These are phyloP conservation scores for Bimastos eiseni DNA, from an alignment of 2,888 invertebrate species.

Conservation along the genomic window DNA sequence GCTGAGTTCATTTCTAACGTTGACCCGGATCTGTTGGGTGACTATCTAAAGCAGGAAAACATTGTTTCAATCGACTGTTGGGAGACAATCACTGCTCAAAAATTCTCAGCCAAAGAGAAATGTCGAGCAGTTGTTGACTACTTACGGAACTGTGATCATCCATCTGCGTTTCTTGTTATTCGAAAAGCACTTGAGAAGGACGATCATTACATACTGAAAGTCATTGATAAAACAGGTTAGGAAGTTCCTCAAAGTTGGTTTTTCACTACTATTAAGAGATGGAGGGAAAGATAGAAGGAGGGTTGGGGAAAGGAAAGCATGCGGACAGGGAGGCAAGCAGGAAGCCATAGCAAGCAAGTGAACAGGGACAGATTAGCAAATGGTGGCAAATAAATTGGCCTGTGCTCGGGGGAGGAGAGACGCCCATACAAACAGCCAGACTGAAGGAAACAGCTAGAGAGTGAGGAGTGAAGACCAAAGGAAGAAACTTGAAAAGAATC, in stretches of 20 bases:
- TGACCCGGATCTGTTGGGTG: conserved; percentile 1
- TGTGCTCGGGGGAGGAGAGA: too few relatives aligned
- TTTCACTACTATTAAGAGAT: neutral
- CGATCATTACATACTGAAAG: neutral
- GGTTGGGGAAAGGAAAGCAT: too few relatives aligned
- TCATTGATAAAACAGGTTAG: neutral
- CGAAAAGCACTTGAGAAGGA: neutral
- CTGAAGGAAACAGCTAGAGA: too few relatives aligned
- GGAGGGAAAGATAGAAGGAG: neutral
- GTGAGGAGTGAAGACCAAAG: too few relatives aligned
- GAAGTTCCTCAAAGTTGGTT: neutral
- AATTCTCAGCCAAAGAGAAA: neutral
- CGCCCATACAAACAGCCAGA: too few relatives aligned
- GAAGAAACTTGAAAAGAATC: too few relatives aligned
- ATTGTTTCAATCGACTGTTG: neutral
- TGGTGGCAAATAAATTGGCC: too few relatives aligned
- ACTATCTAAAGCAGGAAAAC: neutral
- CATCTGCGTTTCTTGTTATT: neutral
- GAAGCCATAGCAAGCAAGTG: neutral
- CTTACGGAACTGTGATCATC: neutral
- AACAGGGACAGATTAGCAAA: too few relatives aligned
- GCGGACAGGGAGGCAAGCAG: neutral
- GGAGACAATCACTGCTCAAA: neutral
- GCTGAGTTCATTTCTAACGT: neutral
- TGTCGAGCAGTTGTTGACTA: neutral